A percentile compares a stretch with the other conserved stretches of the same genome.
Conservation (phyloP, 2,113 vertebrate species). For the Trinectes maculatus region DNA sequence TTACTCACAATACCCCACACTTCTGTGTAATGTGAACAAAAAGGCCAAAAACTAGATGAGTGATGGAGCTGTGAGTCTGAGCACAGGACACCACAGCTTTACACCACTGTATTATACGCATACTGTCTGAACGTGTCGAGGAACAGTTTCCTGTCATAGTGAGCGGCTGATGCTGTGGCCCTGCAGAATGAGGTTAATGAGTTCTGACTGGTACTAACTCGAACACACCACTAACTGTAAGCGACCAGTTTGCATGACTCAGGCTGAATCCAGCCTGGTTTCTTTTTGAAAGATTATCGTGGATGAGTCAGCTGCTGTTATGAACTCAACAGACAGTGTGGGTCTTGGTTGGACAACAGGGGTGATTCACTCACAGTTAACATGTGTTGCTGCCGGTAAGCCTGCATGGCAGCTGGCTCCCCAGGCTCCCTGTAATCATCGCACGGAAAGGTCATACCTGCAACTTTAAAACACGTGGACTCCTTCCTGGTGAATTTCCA, state of each 20-base stretch:
- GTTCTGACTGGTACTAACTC: constrained; percentile 44
- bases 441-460: constrained; percentile 9
- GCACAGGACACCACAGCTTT: constrained; percentile 41
- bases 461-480: constrained; percentile 1
- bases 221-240: constrained; percentile 37
- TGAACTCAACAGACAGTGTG: constrained; percentile 10
- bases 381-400: constrained; percentile 30
- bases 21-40: background rate
- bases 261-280: constrained; percentile 41
- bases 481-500: background rate
- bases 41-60: background rate
- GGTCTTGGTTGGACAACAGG: constrained; percentile 21
- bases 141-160: too few species aligned
- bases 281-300: constrained; percentile 33
- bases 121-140: too few species aligned
- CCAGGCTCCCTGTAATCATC: constrained; percentile 23
- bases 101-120: constrained; percentile 37
- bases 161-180: constrained; percentile 23
- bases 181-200: constrained; percentile 54
- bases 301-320: constrained; percentile 34
- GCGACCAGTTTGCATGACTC: constrained; percentile 49
- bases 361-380: constrained; percentile 40
- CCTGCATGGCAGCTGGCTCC: constrained; percentile 37
- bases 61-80: constrained; percentile 34
- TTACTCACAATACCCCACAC: too few species aligned